Conservation (phyloP, 2,797 vertebrate genomes). For the Hoplostethus mediterraneus region DNA sequence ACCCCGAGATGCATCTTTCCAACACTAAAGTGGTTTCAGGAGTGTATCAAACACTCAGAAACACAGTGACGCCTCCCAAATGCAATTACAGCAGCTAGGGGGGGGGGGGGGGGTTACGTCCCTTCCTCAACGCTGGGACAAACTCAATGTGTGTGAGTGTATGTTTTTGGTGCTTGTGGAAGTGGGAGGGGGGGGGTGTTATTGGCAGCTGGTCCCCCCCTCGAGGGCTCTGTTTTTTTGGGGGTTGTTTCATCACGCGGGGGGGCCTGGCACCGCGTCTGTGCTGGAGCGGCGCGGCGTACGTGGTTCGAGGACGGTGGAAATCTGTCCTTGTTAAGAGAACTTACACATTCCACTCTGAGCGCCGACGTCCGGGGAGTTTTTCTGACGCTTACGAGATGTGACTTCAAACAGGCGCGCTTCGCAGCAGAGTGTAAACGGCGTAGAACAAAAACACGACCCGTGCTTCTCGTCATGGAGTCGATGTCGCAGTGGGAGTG, state of each 20-base stretch:
- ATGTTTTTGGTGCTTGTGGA: conserved; percentile 58
- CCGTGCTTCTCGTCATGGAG: not conserved
- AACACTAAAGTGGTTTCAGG: conserved; percentile 58
- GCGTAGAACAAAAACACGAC: not conserved
- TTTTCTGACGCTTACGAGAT: conserved; percentile 15
- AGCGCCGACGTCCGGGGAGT: not conserved
- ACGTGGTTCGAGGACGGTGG: conserved; percentile 2
- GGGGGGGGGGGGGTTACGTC: conserved; percentile 74
- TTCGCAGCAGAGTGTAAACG: not conserved
- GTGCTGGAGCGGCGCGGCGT: conserved; percentile 13
- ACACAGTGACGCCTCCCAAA: conserved; percentile 41
- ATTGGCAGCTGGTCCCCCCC: conserved; percentile 65
- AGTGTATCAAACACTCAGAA: conserved; percentile 47
- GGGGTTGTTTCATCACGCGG: conserved; percentile 39
- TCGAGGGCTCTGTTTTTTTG: conserved; percentile 32
- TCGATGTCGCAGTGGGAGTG: not conserved
- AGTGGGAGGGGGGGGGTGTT: conserved; percentile 49
- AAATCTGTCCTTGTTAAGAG: not conserved
- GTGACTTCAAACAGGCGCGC: conserved; percentile 6
- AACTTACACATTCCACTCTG: not conserved
- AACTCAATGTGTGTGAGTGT: conserved; percentile 69
- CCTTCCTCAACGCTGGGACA: conserved; percentile 55
- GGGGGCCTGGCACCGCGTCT: not conserved
- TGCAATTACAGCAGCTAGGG: conserved; percentile 76
- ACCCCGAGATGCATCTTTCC: conserved; percentile 51